phyloP scores from a whole-genome alignment of 1,140 invertebrate genomes.

The Babylonia areolata region DNA sequence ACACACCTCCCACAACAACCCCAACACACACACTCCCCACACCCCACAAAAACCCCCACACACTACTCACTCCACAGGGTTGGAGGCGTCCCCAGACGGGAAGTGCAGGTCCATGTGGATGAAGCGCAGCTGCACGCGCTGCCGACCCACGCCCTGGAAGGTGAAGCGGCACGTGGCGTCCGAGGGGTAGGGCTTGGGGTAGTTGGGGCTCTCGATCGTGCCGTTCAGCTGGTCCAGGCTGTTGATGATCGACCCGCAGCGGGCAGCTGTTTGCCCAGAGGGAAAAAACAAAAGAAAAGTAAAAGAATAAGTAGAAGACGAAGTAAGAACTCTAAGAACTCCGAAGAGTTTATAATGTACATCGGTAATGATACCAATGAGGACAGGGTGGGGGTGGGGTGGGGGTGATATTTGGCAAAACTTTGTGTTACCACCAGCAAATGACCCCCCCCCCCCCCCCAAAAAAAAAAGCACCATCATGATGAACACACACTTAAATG shows the following conservation, averaged over 20 bases:
- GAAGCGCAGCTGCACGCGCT: constrained; percentile 91
- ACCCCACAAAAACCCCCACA: neutral
- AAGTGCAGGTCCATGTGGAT: constrained; percentile 65
- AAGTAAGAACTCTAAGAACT: neutral
- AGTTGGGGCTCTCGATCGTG: constrained; percentile 92
- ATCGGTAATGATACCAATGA: neutral
- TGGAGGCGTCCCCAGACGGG: constrained; percentile 56
- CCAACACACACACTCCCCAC: neutral
- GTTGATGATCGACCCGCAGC: constrained; percentile 58
- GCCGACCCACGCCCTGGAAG: constrained; percentile 88
- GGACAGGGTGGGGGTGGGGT: neutral
- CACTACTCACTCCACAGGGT: constrained; percentile 59
- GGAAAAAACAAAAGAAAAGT: neutral
- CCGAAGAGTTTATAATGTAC: neutral
- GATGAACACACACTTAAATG: neutral
- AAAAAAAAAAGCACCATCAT: too few species aligned
- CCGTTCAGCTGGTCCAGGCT: constrained; percentile 87
- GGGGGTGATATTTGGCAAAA: neutral
- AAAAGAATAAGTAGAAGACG: neutral
- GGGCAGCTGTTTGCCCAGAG: constrained; percentile 53
- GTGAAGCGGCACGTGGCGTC: constrained; percentile 95
- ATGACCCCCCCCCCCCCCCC: neutral
- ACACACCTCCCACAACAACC: neutral
- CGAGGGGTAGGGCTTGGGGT: constrained; percentile 91
- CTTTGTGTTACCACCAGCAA: neutral